A percentile compares a stretch with the other conserved stretches of the same genome.
Conservation (phyloP, 2,888 invertebrate genomes). For the Chymomyza procnemis region DNA sequence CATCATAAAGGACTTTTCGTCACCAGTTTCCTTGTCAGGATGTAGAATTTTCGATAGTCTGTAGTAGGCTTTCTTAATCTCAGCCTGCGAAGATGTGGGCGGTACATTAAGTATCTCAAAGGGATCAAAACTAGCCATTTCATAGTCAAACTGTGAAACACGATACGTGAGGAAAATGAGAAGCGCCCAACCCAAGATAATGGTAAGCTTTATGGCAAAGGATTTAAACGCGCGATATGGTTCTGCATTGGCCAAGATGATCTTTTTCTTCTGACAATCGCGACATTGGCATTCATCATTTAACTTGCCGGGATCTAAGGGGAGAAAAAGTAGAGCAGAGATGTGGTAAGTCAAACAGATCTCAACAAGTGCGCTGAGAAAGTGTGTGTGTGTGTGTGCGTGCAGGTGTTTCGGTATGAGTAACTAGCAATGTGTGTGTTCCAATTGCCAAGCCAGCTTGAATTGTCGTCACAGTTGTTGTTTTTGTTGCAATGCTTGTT, state of each 20-base stretch:
- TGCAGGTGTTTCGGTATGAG: not conserved
- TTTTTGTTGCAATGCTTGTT: too few relatives aligned
- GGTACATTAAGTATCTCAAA: slow-evolving; percentile 96
- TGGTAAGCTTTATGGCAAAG: slow-evolving; percentile 87
- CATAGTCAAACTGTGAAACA: slow-evolving; percentile 97
- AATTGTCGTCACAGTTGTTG: slow-evolving; percentile 31
- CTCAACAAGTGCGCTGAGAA: slow-evolving; percentile 1
- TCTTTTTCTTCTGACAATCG: slow-evolving; percentile 90
- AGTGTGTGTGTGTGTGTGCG: not conserved
- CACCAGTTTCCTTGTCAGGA: slow-evolving; percentile 98
- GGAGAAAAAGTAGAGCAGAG: not conserved
- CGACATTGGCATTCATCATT: slow-evolving; percentile 93
- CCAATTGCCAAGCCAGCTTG: slow-evolving; percentile 59
- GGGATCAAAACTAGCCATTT: slow-evolving; percentile 99
- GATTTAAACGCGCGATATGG: slow-evolving; percentile 93
- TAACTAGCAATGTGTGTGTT: slow-evolving; percentile 32
- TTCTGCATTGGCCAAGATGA: slow-evolving; percentile 89
- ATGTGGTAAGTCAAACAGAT: slow-evolving; percentile 15
- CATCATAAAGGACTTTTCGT: slow-evolving; percentile 98
- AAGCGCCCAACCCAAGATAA: slow-evolving; percentile 90
- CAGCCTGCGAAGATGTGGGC: slow-evolving; percentile 89
- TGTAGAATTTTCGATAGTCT: slow-evolving; percentile 95
- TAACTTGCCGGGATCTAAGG: slow-evolving; percentile 86
- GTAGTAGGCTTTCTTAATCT: slow-evolving; percentile 97
- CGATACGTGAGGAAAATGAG: slow-evolving; percentile 91